These are phyloP conservation scores for Melanostoma mellinum DNA, from an alignment of 2,888 invertebrate genomes.

Conservation along the genomic window DNA sequence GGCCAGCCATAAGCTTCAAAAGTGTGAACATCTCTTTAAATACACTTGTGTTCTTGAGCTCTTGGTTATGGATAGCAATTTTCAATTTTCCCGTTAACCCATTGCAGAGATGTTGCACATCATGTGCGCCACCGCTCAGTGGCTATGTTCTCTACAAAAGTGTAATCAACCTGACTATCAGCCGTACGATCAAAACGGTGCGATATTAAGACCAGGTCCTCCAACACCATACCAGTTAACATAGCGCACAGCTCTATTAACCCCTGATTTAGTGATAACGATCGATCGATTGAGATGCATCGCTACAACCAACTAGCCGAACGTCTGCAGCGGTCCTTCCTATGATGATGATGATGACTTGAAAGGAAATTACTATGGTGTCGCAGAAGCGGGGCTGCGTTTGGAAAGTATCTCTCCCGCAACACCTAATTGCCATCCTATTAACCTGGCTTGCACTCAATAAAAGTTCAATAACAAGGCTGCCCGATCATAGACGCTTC, in stretches of 20 bases:
- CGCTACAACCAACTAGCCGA: conserved; percentile 19
- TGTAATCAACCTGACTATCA: conserved; percentile 57
- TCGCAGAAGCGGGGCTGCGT: conserved; percentile 57
- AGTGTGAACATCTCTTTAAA: conserved; percentile 64
- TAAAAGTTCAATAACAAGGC: conserved; percentile 73
- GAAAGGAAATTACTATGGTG: conserved; percentile 70
- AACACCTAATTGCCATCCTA: conserved; percentile 72
- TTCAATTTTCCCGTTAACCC: conserved; percentile 63
- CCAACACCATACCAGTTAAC: conserved; percentile 24
- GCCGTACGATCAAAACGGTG: conserved; percentile 50
- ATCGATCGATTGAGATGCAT: conserved; percentile 65
- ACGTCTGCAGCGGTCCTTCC: background rate
- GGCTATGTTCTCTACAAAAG: conserved; percentile 43
- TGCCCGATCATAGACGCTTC: conserved; percentile 57
- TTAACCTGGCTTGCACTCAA: conserved; percentile 73
- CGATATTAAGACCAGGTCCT: conserved; percentile 47
- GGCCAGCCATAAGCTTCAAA: conserved; percentile 9
- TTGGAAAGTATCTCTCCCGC: conserved; percentile 70
- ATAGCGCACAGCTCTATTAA: conserved; percentile 63
- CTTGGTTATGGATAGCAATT: conserved; percentile 30
- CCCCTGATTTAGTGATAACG: conserved; percentile 73
- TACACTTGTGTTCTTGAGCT: conserved; percentile 13
- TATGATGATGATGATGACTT: conserved; percentile 53
- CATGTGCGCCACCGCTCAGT: conserved; percentile 5
- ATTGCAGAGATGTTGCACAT: conserved; percentile 9